Evolutionary conservation across 2,113 vertebrate species (phyloP).

Genomic region (Gavia stellata): DNA sequence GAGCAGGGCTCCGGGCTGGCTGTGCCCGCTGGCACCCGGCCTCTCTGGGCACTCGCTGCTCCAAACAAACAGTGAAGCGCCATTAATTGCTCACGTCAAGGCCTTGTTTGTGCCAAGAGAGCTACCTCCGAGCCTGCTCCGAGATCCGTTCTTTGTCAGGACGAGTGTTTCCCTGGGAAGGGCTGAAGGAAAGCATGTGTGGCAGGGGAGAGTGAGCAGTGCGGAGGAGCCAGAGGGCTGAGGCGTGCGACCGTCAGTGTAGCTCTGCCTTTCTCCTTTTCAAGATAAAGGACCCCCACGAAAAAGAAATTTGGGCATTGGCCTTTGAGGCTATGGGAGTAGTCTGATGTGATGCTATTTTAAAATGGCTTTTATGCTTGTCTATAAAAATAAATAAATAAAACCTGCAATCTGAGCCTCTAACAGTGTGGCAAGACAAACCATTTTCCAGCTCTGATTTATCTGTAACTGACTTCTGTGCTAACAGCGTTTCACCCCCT

Average conservation of each 20-base stretch:
- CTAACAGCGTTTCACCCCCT: background rate
- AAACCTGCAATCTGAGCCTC: background rate
- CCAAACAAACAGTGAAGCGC: background rate
- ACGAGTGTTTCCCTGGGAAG: background rate
- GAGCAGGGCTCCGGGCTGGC: background rate
- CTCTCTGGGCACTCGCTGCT: background rate
- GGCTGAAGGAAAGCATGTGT: background rate
- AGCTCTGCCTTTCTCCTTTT: background rate
- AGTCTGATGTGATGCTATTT: background rate
- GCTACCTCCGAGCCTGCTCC: background rate
- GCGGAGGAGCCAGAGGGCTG: background rate
- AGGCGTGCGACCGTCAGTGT: background rate
- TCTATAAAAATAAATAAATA: background rate
- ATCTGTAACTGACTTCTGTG: background rate
- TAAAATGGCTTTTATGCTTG: background rate
- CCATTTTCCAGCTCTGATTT: background rate
- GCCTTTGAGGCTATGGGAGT: background rate
- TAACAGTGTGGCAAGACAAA: background rate
- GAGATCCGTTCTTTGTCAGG: background rate
- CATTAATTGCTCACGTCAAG: background rate
- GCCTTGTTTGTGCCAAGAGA: background rate
- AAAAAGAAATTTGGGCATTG: background rate
- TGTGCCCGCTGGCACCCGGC: no score
- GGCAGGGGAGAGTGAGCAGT: background rate
- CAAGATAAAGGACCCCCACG: background rate